These are phyloP conservation scores for Drosophila greeni DNA, from an alignment of 2,888 invertebrate species.

Conservation along the genomic window DNA sequence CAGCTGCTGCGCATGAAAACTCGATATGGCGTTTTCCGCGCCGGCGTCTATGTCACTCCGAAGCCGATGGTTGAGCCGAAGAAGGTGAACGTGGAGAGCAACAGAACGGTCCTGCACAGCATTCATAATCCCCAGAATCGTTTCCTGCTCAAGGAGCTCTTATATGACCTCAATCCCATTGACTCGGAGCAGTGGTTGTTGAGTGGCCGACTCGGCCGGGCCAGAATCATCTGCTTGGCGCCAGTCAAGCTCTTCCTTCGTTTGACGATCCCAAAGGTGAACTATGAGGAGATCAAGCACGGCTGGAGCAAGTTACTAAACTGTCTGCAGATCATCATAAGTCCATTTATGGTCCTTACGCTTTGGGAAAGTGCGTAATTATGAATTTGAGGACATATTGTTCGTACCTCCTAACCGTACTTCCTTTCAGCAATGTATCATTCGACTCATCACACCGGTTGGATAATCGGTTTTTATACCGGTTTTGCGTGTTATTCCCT, in stretches of 20 bases:
- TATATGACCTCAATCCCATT: constrained; percentile 54
- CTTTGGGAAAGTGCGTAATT: constrained; percentile 45
- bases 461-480: constrained; percentile 15
- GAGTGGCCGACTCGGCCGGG: constrained; percentile 9
- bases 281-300: constrained; percentile 63
- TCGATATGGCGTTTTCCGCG: not conserved
- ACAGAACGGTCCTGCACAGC: constrained; percentile 23
- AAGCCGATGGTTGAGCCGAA: not conserved
- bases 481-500: constrained; percentile 47
- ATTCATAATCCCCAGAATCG: constrained; percentile 25
- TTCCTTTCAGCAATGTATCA: constrained; percentile 31
- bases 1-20: not conserved
- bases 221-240: constrained; percentile 24
- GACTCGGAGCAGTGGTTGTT: constrained; percentile 50
- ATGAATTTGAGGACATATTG: not conserved
- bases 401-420: not conserved
- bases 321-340: constrained; percentile 58
- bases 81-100: constrained; percentile 14
- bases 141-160: constrained; percentile 52
- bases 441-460: not conserved
- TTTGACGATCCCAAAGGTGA: constrained; percentile 60
- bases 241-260: constrained; percentile 51
- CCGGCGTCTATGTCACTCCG: not conserved
- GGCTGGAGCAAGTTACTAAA: constrained; percentile 75
- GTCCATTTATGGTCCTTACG: constrained; percentile 48